These are phyloP conservation scores for Podocnemis expansa DNA, from an alignment of 2,113 vertebrate genomes.

Conservation along the genomic window DNA sequence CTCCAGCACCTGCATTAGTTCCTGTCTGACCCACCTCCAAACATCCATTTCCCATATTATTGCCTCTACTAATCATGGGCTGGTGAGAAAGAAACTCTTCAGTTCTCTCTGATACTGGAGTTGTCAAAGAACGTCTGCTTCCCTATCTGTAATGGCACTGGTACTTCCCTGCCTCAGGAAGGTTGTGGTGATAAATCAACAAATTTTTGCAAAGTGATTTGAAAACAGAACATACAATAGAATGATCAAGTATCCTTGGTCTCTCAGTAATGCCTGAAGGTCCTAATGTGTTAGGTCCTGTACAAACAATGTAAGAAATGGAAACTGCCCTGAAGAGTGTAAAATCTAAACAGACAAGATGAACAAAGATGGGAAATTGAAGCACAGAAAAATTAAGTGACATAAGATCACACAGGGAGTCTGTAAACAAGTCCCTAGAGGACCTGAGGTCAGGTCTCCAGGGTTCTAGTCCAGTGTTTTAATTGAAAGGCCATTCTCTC, in stretches of 20 bases:
- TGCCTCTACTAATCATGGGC: neutral
- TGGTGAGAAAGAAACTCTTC: accelerated
- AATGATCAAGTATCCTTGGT: neutral
- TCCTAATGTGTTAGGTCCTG: neutral
- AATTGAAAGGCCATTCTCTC: neutral
- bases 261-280: neutral
- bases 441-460: neutral
- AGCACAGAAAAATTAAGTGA: neutral
- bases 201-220: accelerated
- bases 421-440: too few relatives aligned
- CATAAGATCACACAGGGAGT: neutral
- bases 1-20: neutral
- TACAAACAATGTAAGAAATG: neutral
- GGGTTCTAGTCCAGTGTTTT: neutral
- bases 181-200: accelerated
- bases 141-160: accelerated
- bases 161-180: accelerated
- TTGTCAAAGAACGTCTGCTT: too few relatives aligned
- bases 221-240: neutral
- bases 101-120: too few relatives aligned
- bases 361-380: accelerated
- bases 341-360: neutral
- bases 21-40: neutral
- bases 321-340: neutral
- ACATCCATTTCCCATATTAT: neutral